Conservation (phyloP, 2,113 vertebrate species). For the Ceratotherium simum region DNA sequence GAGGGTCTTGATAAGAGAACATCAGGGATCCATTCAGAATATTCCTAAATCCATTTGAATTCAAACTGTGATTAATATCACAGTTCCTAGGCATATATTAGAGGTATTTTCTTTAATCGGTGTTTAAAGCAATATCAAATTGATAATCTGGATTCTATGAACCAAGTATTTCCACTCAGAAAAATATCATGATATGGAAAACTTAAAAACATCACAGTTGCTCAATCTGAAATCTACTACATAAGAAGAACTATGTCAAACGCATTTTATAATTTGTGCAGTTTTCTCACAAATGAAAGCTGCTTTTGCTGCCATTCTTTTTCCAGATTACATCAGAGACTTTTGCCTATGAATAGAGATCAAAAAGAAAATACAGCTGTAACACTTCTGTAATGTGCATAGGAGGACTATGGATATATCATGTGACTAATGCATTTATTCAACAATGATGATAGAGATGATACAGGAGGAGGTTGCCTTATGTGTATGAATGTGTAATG, state of each 20-base stretch:
- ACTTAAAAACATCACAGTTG: not conserved
- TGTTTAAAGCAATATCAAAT: not conserved
- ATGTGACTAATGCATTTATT: not conserved
- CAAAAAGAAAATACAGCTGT: not conserved
- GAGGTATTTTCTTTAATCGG: not conserved
- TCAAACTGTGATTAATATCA: not conserved
- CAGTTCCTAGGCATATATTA: not conserved
- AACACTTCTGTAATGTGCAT: not conserved
- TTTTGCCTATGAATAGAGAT: not conserved
- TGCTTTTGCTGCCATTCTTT: not conserved
- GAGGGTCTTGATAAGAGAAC: not conserved
- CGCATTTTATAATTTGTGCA: not conserved
- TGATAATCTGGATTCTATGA: not conserved
- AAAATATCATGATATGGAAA: not conserved
- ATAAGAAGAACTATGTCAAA: not conserved
- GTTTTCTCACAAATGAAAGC: not conserved
- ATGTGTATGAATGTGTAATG: not conserved
- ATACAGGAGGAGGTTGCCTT: not conserved
- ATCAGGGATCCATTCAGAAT: not conserved
- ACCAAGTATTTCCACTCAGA: not conserved
- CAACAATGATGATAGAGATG: not conserved
- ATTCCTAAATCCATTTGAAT: slow-evolving; percentile 6
- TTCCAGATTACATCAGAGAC: not conserved
- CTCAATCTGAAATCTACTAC: not conserved
- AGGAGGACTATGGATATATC: not conserved